Conservation (phyloP, 2,797 vertebrate genomes). For the Oreochromis grahami region DNA sequence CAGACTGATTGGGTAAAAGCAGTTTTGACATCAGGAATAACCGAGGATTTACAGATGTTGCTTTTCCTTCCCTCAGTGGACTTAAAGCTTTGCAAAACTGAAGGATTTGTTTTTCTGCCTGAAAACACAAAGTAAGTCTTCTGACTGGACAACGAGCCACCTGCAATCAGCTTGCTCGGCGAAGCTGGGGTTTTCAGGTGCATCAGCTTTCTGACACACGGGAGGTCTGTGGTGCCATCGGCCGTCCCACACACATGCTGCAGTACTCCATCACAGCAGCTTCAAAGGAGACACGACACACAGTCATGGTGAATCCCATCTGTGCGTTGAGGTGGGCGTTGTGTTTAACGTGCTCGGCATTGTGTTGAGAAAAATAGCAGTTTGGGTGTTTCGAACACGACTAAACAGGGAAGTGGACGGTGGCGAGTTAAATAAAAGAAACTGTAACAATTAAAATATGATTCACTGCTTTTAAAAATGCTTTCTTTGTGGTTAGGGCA, state of each 20-base stretch:
- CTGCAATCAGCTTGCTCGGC: neutral
- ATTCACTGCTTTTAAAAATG: neutral
- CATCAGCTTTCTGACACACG: neutral
- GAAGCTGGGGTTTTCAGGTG: neutral
- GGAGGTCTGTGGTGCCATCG: neutral
- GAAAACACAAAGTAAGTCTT: neutral
- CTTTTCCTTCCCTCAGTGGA: neutral
- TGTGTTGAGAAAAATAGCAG: neutral
- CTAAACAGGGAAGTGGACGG: neutral
- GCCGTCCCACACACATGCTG: slow-evolving; percentile 6
- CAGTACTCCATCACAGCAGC: neutral
- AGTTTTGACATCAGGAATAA: neutral
- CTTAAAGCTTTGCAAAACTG: neutral
- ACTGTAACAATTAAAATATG: neutral
- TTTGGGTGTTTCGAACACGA: neutral
- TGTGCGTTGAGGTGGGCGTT: neutral
- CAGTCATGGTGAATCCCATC: neutral
- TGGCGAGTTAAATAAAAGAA: neutral
- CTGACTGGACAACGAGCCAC: slow-evolving; percentile 19
- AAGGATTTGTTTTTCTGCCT: neutral
- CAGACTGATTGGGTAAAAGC: neutral
- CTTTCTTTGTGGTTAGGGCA: neutral
- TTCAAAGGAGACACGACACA: neutral
- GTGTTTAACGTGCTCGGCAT: neutral
- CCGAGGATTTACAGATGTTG: neutral